Evolutionary conservation across 1,140 invertebrate genomes (phyloP).

Genomic region (Stenopsyche tienmushanensis): DNA sequence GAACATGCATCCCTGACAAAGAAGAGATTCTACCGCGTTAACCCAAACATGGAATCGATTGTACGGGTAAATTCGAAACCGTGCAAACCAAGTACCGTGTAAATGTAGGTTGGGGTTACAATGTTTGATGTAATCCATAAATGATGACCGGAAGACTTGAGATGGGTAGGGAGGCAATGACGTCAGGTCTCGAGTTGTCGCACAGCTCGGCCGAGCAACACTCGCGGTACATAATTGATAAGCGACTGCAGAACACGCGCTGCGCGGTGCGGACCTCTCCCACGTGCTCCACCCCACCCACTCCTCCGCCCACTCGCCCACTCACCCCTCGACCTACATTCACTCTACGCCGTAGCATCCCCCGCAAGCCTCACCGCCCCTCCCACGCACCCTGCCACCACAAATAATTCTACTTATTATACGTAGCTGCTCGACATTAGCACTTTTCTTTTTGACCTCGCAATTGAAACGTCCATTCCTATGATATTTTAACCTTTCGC

Average conservation of each 20-base stretch:
- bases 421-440: too few species aligned
- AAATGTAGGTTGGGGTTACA: too few species aligned
- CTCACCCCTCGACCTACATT: neutral
- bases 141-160: too few species aligned
- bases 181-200: neutral
- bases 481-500: too few species aligned
- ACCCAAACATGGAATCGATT: too few species aligned
- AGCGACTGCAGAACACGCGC: conserved; percentile 25
- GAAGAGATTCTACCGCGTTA: too few species aligned
- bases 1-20: too few species aligned
- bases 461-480: too few species aligned
- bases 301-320: neutral
- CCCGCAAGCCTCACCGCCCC: conserved; percentile 1
- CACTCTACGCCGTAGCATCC: neutral
- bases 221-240: conserved; percentile 26
- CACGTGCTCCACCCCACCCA: neutral
- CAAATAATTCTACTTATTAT: neutral
- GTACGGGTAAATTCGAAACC: too few species aligned
- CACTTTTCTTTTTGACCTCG: too few species aligned
- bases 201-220: neutral
- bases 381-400: neutral
- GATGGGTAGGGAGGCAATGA: neutral
- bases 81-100: too few species aligned
- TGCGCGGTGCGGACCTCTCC: neutral
- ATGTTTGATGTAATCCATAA: too few species aligned